Percentiles rank a stretch among this genome's conserved stretches.
Conservation (phyloP, 2,797 vertebrate species). For the Myioborus melanocephalus region DNA sequence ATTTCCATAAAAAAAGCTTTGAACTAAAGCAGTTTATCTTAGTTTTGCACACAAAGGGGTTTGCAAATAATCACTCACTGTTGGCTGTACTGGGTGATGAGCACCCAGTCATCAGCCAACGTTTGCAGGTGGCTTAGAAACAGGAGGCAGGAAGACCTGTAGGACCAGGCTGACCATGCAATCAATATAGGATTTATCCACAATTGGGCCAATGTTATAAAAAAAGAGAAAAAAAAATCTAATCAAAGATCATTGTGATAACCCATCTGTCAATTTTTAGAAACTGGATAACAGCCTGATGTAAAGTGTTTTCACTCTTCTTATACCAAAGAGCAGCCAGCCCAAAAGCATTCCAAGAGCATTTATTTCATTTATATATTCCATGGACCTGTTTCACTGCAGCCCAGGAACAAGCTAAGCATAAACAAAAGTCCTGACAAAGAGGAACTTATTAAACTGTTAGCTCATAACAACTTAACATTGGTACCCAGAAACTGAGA, state of each 20-base stretch:
- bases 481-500: not conserved
- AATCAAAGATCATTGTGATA: not conserved
- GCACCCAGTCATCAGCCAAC: not conserved
- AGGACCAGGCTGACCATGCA: not conserved
- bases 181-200: not conserved
- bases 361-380: not conserved
- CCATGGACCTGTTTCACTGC: not conserved
- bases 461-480: not conserved
- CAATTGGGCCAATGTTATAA: not conserved
- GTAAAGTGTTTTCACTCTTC: not conserved
- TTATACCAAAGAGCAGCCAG: not conserved
- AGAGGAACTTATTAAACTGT: not conserved
- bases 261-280: not conserved
- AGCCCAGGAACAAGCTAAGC: not conserved
- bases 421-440: not conserved
- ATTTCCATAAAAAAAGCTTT: not conserved
- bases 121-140: not conserved
- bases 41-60: not conserved
- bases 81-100: rapidly evolving
- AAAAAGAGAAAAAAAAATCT: not conserved
- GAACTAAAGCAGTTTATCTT: not conserved
- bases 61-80: not conserved
- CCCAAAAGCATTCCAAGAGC: not conserved
- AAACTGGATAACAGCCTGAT: not conserved
- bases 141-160: not conserved